Base-by-base conservation (phyloP, 1,140 invertebrate genomes). In the Drosophila baimaii region DNA sequence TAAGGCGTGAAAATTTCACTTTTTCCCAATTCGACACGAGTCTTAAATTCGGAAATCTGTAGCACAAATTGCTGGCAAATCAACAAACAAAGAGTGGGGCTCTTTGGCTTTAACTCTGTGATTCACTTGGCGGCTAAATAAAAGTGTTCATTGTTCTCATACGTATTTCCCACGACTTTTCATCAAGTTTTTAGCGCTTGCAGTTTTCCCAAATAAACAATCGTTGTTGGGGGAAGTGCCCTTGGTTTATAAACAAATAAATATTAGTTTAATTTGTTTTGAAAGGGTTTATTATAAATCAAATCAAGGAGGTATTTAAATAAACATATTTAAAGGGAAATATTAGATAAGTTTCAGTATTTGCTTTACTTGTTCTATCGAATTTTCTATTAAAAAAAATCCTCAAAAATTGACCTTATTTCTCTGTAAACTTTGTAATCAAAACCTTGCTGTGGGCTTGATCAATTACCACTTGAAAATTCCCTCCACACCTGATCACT, bases 1-100 rank as follows among this genome's bases (percentile, higher is more conserved):
- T 35, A 52, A 69, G 62, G 62, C 65, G 46, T 66, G 23, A 69
- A 69, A 69, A 69, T 69, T 69, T 69, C 65, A 69, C 62, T 69
- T 69, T 63, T 66, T 21, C 15, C 61, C 59, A 33, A 69, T 66
- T 66, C 37, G 35, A 52, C 61, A 33, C 37, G 44, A 52, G 61
- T 52, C 19, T 39, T 13, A 33, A 41, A 29, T 3, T 41, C 27
- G 12, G 13, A 37, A 35, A 69, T 66, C 46, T 66, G 46, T 52
- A 44, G 44, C 46, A 66, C 46, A 65, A 43, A 66, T 27, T 43
- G 10, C 15, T 52, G 5, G 29, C 29, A 49, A 69, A 44, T 52
- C 29, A 43, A 29, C 15, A 54, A 63, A 64, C 44, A 68, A 68
- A 68, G 33, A 63, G 43, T 8, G n/a, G n/a, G 9, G 10, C n/a